These are phyloP conservation scores for Magallana gigas DNA, from an alignment of 1,140 invertebrate genomes.

Conservation along the genomic window DNA sequence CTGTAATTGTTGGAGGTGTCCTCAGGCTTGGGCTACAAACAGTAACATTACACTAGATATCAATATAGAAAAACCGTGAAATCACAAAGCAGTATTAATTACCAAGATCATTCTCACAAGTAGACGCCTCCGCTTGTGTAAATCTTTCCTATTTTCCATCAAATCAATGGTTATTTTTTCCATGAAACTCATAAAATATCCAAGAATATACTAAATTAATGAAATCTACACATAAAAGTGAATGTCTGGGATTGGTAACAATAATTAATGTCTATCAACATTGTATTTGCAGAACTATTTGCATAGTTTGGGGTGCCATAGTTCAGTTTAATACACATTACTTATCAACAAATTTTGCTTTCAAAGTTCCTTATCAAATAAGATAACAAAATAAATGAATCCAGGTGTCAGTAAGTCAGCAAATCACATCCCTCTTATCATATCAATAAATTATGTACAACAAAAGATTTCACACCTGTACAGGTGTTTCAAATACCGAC, in stretches of 20 bases:
- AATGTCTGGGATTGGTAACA: not conserved
- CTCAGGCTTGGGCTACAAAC: constrained; percentile 23
- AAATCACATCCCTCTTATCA: not conserved
- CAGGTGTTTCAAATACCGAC: not conserved
- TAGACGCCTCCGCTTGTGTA: not conserved
- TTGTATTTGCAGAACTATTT: not conserved
- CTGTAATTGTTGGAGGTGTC: constrained; percentile 50
- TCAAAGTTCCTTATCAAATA: not conserved
- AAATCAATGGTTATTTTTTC: not conserved
- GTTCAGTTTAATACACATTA: constrained; percentile 3
- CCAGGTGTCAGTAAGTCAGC: constrained; percentile 1
- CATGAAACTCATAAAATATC: not conserved
- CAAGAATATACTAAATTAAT: not conserved
- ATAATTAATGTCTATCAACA: not conserved
- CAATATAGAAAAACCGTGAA: not conserved
- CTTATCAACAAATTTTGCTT: not conserved
- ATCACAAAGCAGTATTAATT: not conserved
- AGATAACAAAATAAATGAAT: constrained; percentile 23
- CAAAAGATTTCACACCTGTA: constrained; percentile 25
- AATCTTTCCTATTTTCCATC: constrained; percentile 25
- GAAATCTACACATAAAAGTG: not conserved
- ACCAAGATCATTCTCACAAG: not conserved
- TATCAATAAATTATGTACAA: not conserved
- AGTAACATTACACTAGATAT: not conserved
- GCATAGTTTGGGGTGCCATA: not conserved